Percentiles rank a stretch among this genome's conserved stretches.
These are phyloP conservation scores for Oasisia sp. DNA, from an alignment of 2,888 invertebrate genomes.

Conservation along the genomic window DNA sequence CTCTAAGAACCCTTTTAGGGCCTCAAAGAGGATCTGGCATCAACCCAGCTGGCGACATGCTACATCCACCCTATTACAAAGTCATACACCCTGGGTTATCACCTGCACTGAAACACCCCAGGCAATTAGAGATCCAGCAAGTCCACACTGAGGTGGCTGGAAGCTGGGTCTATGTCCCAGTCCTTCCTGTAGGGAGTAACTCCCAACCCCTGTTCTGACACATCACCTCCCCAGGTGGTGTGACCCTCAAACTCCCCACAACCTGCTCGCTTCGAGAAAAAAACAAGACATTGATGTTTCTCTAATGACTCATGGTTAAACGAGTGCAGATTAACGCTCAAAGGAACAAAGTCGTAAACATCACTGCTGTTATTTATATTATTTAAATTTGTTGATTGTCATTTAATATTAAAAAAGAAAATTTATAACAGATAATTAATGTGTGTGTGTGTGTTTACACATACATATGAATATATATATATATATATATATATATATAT, in stretches of 20 bases:
- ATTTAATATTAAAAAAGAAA: no score
- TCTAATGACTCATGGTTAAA: slow-evolving; percentile 6
- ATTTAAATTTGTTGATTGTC: neutral
- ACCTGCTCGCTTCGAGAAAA: neutral
- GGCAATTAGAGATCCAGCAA: neutral
- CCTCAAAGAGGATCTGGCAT: no score
- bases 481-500: neutral
- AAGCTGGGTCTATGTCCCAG: neutral
- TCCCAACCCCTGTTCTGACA: slow-evolving; percentile 6
- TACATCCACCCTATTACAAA: neutral
- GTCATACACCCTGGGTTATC: neutral
- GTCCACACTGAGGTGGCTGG: neutral
- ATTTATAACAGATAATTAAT: neutral
- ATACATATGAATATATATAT: neutral
- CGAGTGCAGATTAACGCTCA: neutral
- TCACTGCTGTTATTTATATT: neutral
- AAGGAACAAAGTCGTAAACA: neutral
- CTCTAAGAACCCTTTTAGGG: no score
- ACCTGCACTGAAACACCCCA: neutral
- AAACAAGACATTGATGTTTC: neutral
- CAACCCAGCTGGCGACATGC: neutral
- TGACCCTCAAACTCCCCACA: slow-evolving; percentile 5
- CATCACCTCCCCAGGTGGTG: neutral
- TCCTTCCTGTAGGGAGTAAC: slow-evolving; percentile 5
- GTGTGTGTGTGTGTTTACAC: neutral